Percentiles rank a stretch among this genome's conserved stretches.
phyloP scores from a whole-genome alignment of 2,888 invertebrate genomes.

The Rhogogaster chlorosoma region DNA sequence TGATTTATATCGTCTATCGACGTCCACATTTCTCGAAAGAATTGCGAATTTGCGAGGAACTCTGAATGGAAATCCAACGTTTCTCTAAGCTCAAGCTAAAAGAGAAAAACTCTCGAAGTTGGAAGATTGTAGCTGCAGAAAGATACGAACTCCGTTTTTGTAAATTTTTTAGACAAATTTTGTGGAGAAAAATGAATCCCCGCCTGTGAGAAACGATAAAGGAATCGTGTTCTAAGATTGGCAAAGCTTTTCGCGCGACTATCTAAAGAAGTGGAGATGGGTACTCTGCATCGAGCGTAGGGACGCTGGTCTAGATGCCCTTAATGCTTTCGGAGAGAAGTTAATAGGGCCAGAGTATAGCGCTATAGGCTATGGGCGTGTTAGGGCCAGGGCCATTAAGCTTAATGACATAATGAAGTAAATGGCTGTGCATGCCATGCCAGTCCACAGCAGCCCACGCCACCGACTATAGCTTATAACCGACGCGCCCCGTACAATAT shows the following conservation, averaged over 20 bases:
- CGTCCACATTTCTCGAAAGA: background rate
- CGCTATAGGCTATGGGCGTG: conserved; percentile 75
- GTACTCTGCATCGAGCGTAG: background rate
- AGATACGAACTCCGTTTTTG: background rate
- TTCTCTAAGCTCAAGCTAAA: too few relatives aligned
- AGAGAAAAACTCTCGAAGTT: background rate
- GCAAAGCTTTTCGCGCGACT: background rate
- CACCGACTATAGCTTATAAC: conserved; percentile 76
- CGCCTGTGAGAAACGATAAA: background rate
- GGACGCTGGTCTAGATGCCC: conserved; percentile 11
- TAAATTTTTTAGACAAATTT: background rate
- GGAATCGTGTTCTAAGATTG: too few relatives aligned
- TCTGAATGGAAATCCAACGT: too few relatives aligned
- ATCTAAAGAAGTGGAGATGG: background rate
- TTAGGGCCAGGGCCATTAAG: conserved; percentile 77
- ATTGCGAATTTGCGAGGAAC: too few relatives aligned
- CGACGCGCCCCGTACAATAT: conserved; percentile 74
- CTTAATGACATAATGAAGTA: conserved; percentile 79
- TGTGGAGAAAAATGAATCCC: background rate
- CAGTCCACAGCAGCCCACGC: conserved; percentile 67
- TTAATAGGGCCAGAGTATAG: conserved; percentile 74
- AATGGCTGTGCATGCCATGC: conserved; percentile 77
- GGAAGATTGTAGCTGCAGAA: background rate
- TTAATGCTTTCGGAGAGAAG: conserved; percentile 61
- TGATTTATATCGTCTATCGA: background rate